Conservation (phyloP, 2,888 invertebrate species). For the Coelogynopora nodosa region DNA sequence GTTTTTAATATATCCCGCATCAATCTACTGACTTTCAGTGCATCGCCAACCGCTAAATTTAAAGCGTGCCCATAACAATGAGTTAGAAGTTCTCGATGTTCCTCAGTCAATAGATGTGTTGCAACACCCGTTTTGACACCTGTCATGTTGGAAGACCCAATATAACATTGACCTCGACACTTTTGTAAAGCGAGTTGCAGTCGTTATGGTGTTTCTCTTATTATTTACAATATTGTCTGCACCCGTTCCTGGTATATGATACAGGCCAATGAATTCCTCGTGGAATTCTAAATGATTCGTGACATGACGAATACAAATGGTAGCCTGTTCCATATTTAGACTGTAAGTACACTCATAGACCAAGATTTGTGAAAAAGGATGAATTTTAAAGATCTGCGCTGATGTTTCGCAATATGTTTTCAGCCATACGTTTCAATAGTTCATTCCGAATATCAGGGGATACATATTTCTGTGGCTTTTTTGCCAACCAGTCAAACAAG, state of each 20-base stretch:
- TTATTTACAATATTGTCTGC: background rate
- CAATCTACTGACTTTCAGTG: background rate
- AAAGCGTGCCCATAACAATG: constrained; percentile 15
- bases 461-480: background rate
- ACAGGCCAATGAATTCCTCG: background rate
- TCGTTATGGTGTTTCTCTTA: background rate
- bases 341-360: background rate
- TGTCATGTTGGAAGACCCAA: background rate
- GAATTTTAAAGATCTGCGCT: background rate
- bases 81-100: background rate
- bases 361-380: background rate
- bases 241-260: background rate
- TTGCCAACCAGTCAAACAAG: background rate
- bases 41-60: background rate
- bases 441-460: background rate
- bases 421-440: background rate
- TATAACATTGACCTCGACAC: background rate
- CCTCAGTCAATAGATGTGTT: background rate
- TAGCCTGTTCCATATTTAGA: background rate
- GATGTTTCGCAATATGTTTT: background rate
- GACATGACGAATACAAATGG: background rate
- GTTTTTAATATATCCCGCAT: background rate
- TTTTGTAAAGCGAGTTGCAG: background rate
- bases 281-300: background rate
- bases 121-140: background rate